Percentiles rank a stretch among this genome's conserved stretches.
Evolutionary conservation across 2,113 vertebrate genomes (phyloP).

Genomic region (Corvus cornix): DNA sequence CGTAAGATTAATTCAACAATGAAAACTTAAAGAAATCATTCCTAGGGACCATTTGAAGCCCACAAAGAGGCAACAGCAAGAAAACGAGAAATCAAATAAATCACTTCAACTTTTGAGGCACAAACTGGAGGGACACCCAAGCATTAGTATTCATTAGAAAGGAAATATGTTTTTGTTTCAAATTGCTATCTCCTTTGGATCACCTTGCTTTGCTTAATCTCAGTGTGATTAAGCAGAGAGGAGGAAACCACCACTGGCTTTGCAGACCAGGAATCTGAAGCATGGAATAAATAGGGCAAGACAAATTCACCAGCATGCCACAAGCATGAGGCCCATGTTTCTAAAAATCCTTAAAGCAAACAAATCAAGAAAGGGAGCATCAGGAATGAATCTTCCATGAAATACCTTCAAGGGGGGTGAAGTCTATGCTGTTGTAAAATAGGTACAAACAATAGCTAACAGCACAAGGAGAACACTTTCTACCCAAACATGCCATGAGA

Average conservation of each 20-base stretch:
- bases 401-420: not conserved
- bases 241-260: not conserved
- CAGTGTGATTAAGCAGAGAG: not conserved
- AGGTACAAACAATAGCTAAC: not conserved
- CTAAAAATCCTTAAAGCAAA: not conserved
- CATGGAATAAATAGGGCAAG: not conserved
- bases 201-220: not conserved
- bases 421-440: not conserved
- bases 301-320: not conserved
- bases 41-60: not conserved
- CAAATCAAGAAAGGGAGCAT: not conserved
- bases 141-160: not conserved
- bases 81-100: not conserved
- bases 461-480: not conserved
- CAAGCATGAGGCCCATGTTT: not conserved
- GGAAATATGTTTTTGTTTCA: not conserved
- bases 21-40: not conserved
- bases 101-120: not conserved
- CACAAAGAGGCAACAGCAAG: not conserved
- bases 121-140: not conserved
- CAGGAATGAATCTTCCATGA: not conserved
- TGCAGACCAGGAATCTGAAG: not conserved
- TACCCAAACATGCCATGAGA: not conserved
- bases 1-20: not conserved
- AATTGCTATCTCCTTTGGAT: not conserved